Evolutionary conservation across 2,113 vertebrate species (phyloP).

Genomic region (Turdus rufiventris): DNA sequence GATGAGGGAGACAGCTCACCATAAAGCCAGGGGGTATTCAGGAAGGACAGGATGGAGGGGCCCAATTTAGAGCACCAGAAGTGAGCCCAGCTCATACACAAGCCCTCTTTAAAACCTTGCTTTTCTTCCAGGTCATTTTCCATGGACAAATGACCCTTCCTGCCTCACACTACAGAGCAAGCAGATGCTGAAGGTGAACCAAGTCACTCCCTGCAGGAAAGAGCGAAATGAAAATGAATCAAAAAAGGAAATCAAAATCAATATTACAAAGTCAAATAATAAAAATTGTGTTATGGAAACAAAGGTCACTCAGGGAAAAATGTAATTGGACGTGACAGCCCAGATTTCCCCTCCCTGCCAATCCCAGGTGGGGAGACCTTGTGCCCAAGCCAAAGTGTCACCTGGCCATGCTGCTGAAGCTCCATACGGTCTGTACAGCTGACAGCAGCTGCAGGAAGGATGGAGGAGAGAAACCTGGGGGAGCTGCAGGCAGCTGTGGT

Average conservation of each 20-base stretch:
- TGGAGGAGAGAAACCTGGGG: background rate
- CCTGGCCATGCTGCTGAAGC: background rate
- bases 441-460: background rate
- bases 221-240: constrained; percentile 1
- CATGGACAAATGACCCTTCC: background rate
- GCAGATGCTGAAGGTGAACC: constrained; percentile 45
- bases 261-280: constrained; percentile 61
- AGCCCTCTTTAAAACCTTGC: background rate
- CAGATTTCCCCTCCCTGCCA: background rate
- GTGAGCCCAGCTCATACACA: background rate
- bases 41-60: background rate
- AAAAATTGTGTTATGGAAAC: constrained; percentile 8
- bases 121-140: constrained; percentile 28
- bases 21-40: background rate
- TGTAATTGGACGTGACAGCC: background rate
- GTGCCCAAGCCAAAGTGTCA: background rate
- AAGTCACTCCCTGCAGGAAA: background rate
- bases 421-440: background rate
- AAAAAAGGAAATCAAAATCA: constrained; percentile 32
- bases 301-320: constrained; percentile 10
- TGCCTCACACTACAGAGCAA: background rate
- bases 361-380: background rate
- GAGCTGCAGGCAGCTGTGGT: background rate
- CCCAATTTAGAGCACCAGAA: background rate
- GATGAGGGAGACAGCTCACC: background rate